phyloP scores from a whole-genome alignment of 2,113 vertebrate species.

The Genyomyrus donnyi region DNA sequence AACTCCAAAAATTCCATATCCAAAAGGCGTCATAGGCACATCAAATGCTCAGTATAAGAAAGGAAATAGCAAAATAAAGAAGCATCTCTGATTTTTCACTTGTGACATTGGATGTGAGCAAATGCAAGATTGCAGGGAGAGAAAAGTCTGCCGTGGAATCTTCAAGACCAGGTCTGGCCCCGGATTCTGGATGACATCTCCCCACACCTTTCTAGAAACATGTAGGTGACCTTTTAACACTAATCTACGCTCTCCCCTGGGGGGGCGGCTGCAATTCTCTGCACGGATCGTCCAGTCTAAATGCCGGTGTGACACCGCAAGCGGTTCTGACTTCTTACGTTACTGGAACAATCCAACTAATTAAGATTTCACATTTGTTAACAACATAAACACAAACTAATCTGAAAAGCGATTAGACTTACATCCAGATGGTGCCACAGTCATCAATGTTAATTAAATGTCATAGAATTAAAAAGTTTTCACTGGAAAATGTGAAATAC shows the following conservation, averaged over 20 bases:
- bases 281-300: background rate
- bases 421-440: background rate
- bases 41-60: too few relatives aligned
- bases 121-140: background rate
- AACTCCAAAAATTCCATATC: background rate
- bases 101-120: background rate
- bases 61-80: background rate
- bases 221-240: background rate
- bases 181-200: background rate
- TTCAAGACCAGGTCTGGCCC: background rate
- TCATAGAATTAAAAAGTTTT: background rate
- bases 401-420: background rate
- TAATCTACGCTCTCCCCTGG: background rate
- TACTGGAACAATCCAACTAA: background rate
- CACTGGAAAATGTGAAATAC: background rate
- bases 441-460: constrained; percentile 3
- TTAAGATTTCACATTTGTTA: constrained; percentile 2
- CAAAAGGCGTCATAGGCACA: too few relatives aligned
- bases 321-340: background rate
- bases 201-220: background rate
- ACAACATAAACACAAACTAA: background rate
- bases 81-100: background rate
- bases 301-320: background rate
- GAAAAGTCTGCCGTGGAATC: background rate
- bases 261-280: background rate